Evolutionary conservation across 2,888 invertebrate species (phyloP).

Genomic region (Shargacucullia verbasci): DNA sequence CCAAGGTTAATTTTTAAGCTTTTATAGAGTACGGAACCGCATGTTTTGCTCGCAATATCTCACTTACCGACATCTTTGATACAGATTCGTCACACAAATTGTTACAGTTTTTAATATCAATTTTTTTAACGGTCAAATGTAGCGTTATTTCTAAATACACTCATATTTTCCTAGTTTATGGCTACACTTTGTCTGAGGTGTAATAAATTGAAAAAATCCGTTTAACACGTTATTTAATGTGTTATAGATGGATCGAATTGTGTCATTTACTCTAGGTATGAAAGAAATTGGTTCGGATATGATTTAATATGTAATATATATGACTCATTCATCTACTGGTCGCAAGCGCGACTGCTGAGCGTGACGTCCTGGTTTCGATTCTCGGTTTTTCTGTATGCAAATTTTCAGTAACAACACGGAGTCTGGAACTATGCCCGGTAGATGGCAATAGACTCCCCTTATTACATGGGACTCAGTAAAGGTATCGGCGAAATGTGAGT

Average conservation of each 20-base stretch:
- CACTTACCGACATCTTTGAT: slow-evolving; percentile 20
- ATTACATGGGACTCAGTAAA: too few relatives aligned
- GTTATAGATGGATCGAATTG: not conserved
- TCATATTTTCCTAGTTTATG: slow-evolving; percentile 32
- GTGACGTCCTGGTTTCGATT: too few relatives aligned
- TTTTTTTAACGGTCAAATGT: slow-evolving; percentile 64
- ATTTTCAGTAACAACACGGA: too few relatives aligned
- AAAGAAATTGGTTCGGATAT: not conserved
- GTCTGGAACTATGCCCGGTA: too few relatives aligned
- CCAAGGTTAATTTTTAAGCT: too few relatives aligned
- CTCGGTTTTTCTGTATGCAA: too few relatives aligned
- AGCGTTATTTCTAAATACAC: slow-evolving; percentile 61
- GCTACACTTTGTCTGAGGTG: slow-evolving; percentile 17
- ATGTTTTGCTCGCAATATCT: not conserved
- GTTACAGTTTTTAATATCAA: slow-evolving; percentile 55
- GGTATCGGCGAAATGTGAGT: too few relatives aligned
- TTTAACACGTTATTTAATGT: slow-evolving; percentile 14
- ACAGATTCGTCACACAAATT: slow-evolving; percentile 55
- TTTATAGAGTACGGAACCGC: slow-evolving; percentile 36
- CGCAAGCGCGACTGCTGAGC: too few relatives aligned
- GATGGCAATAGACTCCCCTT: too few relatives aligned
- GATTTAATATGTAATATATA: not conserved
- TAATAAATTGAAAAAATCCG: slow-evolving; percentile 35
- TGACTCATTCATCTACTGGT: too few relatives aligned
- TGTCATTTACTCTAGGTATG: slow-evolving; percentile 6